Conservation (phyloP, 2,113 vertebrate genomes). For the Athene noctua region DNA sequence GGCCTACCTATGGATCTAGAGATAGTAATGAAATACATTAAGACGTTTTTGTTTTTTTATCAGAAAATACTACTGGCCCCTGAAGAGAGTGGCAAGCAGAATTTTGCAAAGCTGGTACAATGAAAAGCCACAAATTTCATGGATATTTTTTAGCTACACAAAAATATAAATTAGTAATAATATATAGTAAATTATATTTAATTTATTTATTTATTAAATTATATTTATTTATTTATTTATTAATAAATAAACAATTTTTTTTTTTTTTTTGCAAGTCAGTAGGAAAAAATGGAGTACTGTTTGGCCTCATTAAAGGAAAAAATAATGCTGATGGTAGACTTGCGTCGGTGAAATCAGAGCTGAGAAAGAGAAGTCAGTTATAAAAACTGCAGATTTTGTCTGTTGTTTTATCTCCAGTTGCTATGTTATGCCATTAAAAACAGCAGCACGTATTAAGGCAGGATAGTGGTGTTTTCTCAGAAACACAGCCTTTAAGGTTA, state of each 20-base stretch:
- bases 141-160: neutral
- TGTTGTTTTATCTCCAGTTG: slow-evolving; percentile 16
- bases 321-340: neutral
- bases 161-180: neutral
- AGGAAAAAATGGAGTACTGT: neutral
- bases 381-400: neutral
- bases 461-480: neutral
- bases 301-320: neutral
- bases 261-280: neutral
- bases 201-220: too few relatives aligned
- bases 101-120: neutral
- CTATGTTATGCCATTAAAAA: neutral
- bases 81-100: neutral
- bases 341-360: neutral
- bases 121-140: neutral
- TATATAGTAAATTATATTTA: neutral
- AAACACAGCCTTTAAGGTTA: neutral
- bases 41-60: neutral
- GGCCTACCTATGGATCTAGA: neutral
- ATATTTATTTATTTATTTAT: too few relatives aligned
- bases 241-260: neutral
- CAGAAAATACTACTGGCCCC: neutral
- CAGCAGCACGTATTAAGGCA: neutral
- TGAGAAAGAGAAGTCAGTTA: neutral
- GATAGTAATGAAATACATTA: neutral